Evolutionary conservation across 2,888 invertebrate species (phyloP), one percentile per base, ranked within the genome.

Genomic region (Aleiodes alternator): DNA sequence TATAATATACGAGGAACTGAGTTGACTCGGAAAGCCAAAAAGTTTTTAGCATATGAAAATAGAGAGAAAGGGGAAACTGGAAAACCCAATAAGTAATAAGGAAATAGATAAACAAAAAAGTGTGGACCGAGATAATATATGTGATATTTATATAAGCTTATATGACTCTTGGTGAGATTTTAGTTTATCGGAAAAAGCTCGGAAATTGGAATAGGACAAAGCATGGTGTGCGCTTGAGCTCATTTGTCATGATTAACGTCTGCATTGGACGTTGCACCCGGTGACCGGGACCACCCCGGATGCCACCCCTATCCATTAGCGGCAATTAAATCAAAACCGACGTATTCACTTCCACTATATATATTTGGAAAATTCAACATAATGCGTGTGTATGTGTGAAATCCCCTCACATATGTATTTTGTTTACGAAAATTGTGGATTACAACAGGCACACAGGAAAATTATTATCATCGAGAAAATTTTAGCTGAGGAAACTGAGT

Each of bases 281-380:
- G 48, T 56, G 86, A 85, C 87, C 87, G 86, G 34, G 68, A 68
- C 68, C 68, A 68, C 68, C 87, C 86, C 84, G 81, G 83, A 80
- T 79, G 75, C 71, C 83, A 84, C 86, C 86, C 86, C 86, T 85
- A 86, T 86, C 82, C 84, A 85, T 86, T 86, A 85, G 81, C 78
- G 73, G 82, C 84, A 85, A 86, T 86, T 86, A 86, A 86, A 86
- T 86, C 85, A 86, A 83, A 83, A 78, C 80, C 80, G 76, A 80
- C 79, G 70, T 59, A 56, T 50, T 51, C 51, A 64, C 64, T 64
- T 64, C 16, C 43, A 64, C 64, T 64, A 64, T 64, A 64, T 59
- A 59, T 64, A 64, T 34, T 61, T 50, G 31, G 48, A 72, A 72
- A 34, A 59, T 51, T 51, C 64, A 61, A 61, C 50, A 51, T 64